Evolutionary conservation across 1,140 invertebrate species (phyloP).

Genomic region (Ceratosolen fusciceps): DNA sequence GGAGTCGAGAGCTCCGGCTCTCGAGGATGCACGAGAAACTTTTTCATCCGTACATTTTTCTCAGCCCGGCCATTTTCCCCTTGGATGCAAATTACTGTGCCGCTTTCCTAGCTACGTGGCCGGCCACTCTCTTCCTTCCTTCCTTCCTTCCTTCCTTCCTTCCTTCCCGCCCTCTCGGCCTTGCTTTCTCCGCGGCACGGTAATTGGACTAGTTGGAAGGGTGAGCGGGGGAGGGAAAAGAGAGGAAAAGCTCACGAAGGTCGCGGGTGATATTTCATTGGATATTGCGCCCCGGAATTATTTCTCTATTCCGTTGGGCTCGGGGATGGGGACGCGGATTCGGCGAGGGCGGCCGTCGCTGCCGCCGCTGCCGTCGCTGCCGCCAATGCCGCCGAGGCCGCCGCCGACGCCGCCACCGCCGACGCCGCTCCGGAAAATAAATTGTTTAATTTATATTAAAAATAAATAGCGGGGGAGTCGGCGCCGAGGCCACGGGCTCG

Average conservation of each 20-base stretch:
- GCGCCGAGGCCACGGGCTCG: constrained; percentile 32
- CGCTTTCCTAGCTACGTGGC: constrained; percentile 45
- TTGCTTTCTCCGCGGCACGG: too few species aligned
- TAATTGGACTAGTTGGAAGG: too few species aligned
- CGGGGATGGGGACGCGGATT: constrained; percentile 15
- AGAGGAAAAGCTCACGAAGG: constrained; percentile 43
- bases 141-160: too few species aligned
- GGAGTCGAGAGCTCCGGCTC: neutral
- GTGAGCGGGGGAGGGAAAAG: too few species aligned
- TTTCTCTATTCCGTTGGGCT: constrained; percentile 63
- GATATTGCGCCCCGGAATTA: constrained; percentile 64
- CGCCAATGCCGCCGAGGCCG: too few species aligned
- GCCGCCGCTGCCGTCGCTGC: too few species aligned
- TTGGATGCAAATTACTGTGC: constrained; percentile 54
- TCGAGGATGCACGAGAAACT: constrained; percentile 35
- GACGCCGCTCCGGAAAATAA: constrained; percentile 57
- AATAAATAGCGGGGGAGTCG: constrained; percentile 63
- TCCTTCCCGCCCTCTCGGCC: too few species aligned
- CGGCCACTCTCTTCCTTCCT: too few species aligned
- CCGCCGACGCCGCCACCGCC: too few species aligned
- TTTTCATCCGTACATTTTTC: constrained; percentile 50
- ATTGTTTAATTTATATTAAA: constrained; percentile 71
- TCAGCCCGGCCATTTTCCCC: constrained; percentile 37
- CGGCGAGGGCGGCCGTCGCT: neutral
- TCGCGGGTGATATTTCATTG: constrained; percentile 64